Percentiles rank a stretch among this genome's conserved stretches.
phyloP scores from a whole-genome alignment of 2,888 invertebrate genomes.

The Incurvaria masculella region DNA sequence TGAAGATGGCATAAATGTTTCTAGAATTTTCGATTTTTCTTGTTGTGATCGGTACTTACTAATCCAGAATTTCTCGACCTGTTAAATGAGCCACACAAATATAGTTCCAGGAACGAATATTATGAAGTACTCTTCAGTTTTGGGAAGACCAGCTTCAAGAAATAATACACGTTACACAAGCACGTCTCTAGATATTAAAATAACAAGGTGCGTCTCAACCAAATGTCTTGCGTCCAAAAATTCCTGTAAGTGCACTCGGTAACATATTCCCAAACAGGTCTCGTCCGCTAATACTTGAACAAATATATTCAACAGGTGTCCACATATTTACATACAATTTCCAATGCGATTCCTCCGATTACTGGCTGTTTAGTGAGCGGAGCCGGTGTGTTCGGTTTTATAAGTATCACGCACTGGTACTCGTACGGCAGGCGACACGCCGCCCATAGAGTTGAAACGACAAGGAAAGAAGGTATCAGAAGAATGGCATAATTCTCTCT shows the following conservation, averaged over 20 bases:
- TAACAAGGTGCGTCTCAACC: neutral
- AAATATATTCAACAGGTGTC: slow-evolving; percentile 55
- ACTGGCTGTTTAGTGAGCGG: slow-evolving; percentile 33
- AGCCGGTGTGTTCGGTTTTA: slow-evolving; percentile 35
- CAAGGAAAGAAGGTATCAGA: slow-evolving; percentile 6
- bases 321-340: slow-evolving; percentile 54
- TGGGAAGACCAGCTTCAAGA: no score
- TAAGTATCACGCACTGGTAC: neutral
- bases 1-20: no score
- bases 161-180: neutral
- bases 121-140: no score
- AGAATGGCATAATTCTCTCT: neutral
- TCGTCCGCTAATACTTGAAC: slow-evolving; percentile 18
- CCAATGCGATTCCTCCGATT: slow-evolving; percentile 36
- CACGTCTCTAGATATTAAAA: neutral
- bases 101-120: no score
- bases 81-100: no score
- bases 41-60: no score
- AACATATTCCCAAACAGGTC: neutral
- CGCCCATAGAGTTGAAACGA: neutral
- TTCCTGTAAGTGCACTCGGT: neutral
- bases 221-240: neutral
- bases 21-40: no score
- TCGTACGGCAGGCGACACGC: neutral
- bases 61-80: no score